Conservation (phyloP, 53 echinoderm and acorn worm species). For the Apostichopus leukothele region DNA sequence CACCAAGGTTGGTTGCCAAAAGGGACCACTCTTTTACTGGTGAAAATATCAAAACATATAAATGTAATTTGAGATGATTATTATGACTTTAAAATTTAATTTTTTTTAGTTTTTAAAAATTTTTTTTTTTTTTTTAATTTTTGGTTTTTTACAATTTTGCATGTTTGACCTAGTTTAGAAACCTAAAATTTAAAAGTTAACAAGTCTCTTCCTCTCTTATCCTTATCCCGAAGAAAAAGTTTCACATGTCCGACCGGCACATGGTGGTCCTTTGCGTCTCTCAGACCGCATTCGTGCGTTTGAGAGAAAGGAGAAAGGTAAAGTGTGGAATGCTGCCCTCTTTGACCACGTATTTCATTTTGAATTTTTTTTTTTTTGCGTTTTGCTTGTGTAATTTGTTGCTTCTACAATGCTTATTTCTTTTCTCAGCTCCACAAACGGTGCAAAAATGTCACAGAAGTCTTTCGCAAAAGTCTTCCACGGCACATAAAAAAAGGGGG, state of each 20-base stretch:
- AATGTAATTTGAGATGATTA: too few relatives aligned
- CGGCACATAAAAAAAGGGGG: not conserved
- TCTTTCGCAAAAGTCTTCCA: not conserved
- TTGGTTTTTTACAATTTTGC: too few relatives aligned
- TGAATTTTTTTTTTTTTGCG: not conserved
- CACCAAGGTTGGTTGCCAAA: too few relatives aligned
- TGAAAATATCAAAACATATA: too few relatives aligned
- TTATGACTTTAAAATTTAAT: too few relatives aligned
- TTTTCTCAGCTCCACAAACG: not conserved
- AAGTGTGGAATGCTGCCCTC: not conserved
- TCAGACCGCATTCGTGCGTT: conserved; percentile 39
- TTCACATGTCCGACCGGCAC: conserved; percentile 8
- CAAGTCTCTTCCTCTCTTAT: not conserved
- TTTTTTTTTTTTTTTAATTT: too few relatives aligned
- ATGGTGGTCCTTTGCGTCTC: not conserved
- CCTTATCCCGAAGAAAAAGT: conserved; percentile 28
- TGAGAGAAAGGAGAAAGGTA: conserved; percentile 34
- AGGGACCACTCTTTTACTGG: too few relatives aligned
- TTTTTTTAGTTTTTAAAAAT: too few relatives aligned
- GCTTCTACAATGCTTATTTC: not conserved
- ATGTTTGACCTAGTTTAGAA: too few relatives aligned
- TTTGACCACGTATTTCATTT: not conserved
- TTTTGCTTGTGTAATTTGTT: conserved; percentile 9
- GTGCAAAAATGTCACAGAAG: not conserved
- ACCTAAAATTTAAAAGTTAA: too few relatives aligned